A percentile compares a stretch with the other conserved stretches of the same genome.
Conservation (phyloP, 1,140 invertebrate genomes). For the Cepaea nemoralis region DNA sequence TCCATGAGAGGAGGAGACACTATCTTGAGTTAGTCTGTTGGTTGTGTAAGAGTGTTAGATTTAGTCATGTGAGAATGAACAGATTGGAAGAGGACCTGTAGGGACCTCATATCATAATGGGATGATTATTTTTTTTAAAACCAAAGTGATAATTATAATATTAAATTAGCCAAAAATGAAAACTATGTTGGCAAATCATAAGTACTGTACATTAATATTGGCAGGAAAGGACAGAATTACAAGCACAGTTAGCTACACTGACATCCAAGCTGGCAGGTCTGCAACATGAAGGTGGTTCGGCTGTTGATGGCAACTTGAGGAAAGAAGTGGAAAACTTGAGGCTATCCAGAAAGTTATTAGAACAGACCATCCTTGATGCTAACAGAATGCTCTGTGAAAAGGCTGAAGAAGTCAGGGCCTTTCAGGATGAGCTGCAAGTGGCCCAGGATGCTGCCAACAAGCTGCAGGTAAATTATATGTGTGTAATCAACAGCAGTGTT, state of each 20-base stretch:
- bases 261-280: conserved; percentile 45
- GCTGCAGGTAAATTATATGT: conserved; percentile 56
- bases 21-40: no score
- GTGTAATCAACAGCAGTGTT: background rate
- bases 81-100: no score
- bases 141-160: no score
- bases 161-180: no score
- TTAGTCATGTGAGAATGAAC: no score
- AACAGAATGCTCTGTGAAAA: conserved; percentile 69
- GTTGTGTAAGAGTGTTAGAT: no score
- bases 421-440: conserved; percentile 67
- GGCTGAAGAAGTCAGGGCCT: conserved; percentile 62
- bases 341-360: conserved; percentile 57
- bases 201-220: no score
- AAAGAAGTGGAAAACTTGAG: conserved; percentile 61
- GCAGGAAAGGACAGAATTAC: conserved; percentile 37
- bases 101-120: no score
- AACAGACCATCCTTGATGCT: conserved; percentile 66
- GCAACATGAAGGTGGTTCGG: conserved; percentile 39
- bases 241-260: conserved; percentile 50
- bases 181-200: no score
- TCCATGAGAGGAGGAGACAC: no score
- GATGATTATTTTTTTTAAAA: no score
- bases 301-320: conserved; percentile 51
- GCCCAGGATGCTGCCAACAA: conserved; percentile 61